Base-by-base conservation (phyloP, 2,797 vertebrate genomes). In the Eulemur coronatus region DNA sequence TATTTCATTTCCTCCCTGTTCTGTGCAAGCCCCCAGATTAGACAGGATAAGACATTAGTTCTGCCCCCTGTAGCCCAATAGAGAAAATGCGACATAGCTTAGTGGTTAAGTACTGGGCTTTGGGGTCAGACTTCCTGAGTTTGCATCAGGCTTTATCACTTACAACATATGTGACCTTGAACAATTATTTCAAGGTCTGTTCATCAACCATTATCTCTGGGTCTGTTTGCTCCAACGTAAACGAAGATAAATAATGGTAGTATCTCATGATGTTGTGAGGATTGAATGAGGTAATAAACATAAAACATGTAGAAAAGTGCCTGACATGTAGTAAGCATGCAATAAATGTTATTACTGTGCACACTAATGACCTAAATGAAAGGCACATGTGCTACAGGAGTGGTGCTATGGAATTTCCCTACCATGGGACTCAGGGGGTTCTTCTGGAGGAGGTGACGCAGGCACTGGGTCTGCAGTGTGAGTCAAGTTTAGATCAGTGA, bases 211-310 rank as follows among this genome's bases (percentile, higher is more conserved):
- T n/a, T 78, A n/a, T 82, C 22, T 38, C 8, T n/a, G 12, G 9
- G 8, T 81, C 85, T 90, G 1, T 89, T 91, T 91, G 38, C 55
- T 89, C 61, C 48, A 80, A 7, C 63, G 48, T 86, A 48, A 89
- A 57, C 38, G 46, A 72, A 43, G 63, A 35, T 24, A 67, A 22
- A 26, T 81, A 52, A 55, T 15, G 73, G 48, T 52, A 28, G 15
- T 48, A 35, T 28, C 43, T 69, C 10, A 7, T 2, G 30, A 73
- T 43, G 24, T 38, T 59, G 8, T 82, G 61, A 94, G 20, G 28
- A 17, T 84, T 48, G 86, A 86, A 28, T 38, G 96, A 84, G 12
- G 22, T 41, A 70, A 26, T 52, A 72, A 57, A 41, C 24, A 81
- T 18, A 65, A 59, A 70, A 61, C 17, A 12, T 4, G 6, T 52